These are phyloP conservation scores for Toxonevra muliebris DNA, from an alignment of 2,888 invertebrate genomes.

Conservation along the genomic window DNA sequence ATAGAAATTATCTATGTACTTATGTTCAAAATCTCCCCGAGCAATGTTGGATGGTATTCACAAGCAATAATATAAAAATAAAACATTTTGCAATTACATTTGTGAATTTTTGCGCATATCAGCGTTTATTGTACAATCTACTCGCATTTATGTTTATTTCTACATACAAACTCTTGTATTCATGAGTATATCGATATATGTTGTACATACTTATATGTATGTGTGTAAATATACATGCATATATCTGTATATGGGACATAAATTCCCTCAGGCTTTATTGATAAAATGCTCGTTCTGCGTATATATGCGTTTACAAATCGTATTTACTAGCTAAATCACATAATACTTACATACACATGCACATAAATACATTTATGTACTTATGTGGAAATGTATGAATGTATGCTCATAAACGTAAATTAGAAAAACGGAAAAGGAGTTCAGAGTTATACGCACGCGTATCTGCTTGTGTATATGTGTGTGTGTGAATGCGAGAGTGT, in stretches of 20 bases:
- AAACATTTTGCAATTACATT: constrained; percentile 15
- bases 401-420: background rate
- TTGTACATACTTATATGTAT: constrained; percentile 6
- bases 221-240: background rate
- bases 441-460: too few relatives aligned
- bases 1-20: background rate
- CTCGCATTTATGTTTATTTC: too few relatives aligned
- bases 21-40: too few relatives aligned
- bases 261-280: constrained; percentile 21
- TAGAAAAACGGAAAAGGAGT: too few relatives aligned
- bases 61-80: too few relatives aligned
- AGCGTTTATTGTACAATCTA: too few relatives aligned
- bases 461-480: background rate
- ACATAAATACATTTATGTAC: background rate
- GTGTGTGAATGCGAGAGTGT: too few relatives aligned
- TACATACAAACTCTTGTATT: too few relatives aligned
- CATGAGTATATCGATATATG: too few relatives aligned
- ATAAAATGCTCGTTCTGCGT: constrained; percentile 7
- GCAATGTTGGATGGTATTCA: too few relatives aligned
- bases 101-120: constrained; percentile 13
- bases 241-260: background rate
- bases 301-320: background rate
- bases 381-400: background rate
- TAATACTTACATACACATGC: too few relatives aligned
- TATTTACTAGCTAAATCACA: constrained; percentile 19